phyloP scores from a whole-genome alignment of 2,113 vertebrate species.

The Brachyhypopomus gauderio region DNA sequence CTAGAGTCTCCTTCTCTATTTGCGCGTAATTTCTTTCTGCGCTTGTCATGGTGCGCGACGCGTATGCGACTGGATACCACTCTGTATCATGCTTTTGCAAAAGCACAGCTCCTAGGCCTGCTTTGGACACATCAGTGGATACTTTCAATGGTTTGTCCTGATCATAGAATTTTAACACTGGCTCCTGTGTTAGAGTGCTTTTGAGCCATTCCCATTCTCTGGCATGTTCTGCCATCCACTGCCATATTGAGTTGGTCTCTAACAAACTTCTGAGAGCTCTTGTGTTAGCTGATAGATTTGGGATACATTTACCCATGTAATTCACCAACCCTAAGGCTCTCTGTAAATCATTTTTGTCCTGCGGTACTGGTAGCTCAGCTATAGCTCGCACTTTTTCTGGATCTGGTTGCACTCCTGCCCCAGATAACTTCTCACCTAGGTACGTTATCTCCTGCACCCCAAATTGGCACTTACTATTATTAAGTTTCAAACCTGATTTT shows the following conservation, averaged over 20 bases:
- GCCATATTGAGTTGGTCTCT: slow-evolving; percentile 13
- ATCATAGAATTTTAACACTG: slow-evolving; percentile 30
- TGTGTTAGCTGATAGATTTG: slow-evolving; percentile 21
- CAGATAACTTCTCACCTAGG: slow-evolving; percentile 24
- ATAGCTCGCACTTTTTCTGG: slow-evolving; percentile 8
- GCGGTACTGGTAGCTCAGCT: not conserved
- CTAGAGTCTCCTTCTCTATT: slow-evolving; percentile 42
- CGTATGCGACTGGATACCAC: slow-evolving; percentile 34
- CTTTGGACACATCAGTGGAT: slow-evolving; percentile 35
- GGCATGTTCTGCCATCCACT: slow-evolving; percentile 10
- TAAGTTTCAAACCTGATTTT: not conserved
- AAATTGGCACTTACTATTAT: slow-evolving; percentile 4
- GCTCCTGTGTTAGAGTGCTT: slow-evolving; percentile 22
- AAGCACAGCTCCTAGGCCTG: slow-evolving; percentile 22
- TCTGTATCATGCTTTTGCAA: slow-evolving; percentile 30
- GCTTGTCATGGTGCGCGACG: slow-evolving; percentile 17
- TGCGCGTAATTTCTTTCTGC: slow-evolving; percentile 34
- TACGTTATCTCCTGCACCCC: slow-evolving; percentile 20
- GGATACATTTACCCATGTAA: not conserved
- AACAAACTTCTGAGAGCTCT: slow-evolving; percentile 19
- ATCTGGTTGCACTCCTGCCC: slow-evolving; percentile 9
- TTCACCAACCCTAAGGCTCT: slow-evolving; percentile 20
- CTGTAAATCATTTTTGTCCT: not conserved
- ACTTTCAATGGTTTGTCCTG: slow-evolving; percentile 39
- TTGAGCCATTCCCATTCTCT: slow-evolving; percentile 25